Evolutionary conservation across 1,140 invertebrate species (phyloP).

Genomic region (Anastatus disparis): DNA sequence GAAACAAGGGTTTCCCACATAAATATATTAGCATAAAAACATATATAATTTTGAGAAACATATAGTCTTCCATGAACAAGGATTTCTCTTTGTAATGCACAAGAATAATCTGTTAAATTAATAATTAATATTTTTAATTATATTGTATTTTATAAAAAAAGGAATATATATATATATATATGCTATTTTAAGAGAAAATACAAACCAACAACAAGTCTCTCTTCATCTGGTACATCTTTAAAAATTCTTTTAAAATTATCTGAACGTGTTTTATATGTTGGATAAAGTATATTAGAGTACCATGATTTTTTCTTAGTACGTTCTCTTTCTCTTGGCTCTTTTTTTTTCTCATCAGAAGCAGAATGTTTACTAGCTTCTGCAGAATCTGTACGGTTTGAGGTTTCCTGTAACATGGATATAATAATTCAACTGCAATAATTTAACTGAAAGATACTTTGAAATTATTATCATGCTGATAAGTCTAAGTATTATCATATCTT

Average conservation of each 20-base stretch:
- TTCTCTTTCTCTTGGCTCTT: constrained; percentile 58
- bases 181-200: constrained; percentile 7
- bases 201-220: constrained; percentile 92
- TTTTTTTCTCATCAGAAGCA: constrained; percentile 55
- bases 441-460: constrained; percentile 33
- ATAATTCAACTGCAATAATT: constrained; percentile 39
- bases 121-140: constrained; percentile 33
- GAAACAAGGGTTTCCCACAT: constrained; percentile 89
- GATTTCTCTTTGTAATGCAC: constrained; percentile 94
- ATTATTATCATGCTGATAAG: constrained; percentile 19
- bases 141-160: neutral
- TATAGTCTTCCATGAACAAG: constrained; percentile 92
- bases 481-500: constrained; percentile 13
- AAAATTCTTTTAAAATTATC: constrained; percentile 94
- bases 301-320: constrained; percentile 80
- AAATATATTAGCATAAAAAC: constrained; percentile 96
- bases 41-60: constrained; percentile 91
- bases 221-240: constrained; percentile 89
- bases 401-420: constrained; percentile 47
- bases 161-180: constrained; percentile 15
- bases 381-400: constrained; percentile 53
- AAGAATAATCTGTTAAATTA: constrained; percentile 86
- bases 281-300: constrained; percentile 89
- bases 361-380: constrained; percentile 53
- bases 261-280: constrained; percentile 91